Base-by-base conservation (phyloP, 2,797 vertebrate species). In the Leptoclinus maculatus region DNA sequence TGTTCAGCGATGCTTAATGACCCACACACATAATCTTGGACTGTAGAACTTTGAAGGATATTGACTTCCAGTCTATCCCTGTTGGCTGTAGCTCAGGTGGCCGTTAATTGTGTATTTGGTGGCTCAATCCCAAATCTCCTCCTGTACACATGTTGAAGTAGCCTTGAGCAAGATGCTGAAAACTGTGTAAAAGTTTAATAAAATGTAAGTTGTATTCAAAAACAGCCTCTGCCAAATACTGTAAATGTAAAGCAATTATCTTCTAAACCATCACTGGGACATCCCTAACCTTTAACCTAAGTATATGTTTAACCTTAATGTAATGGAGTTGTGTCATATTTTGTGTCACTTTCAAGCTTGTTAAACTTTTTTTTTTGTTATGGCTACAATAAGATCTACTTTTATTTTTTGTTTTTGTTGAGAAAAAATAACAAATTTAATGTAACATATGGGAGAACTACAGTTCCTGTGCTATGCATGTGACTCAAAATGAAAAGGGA, bases 21-120 rank as follows among this genome's bases (percentile, higher is more conserved):
- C 65, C 11, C 56, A 57, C 57, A 43, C 76, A 72, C 57, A 39
- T 57, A 53, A 60, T 32, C 27, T 49, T n/a, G 12, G 47, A 25
- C 34, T n/a, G 3, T n/a, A 63, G 17, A 41, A 51, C 34, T 58
- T 66, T 10, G 0, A 5, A 53, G n/a, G 57, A 60, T 47, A 38
- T 47, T 63, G 66, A 81, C 71, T 71, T 67, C 21, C 39, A 57
- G 27, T 45, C 11, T 25, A 5, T 45, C n/a, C 10, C 21, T 54
- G 25, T 9, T 41, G 56, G 36, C 45, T 71, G n/a, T 16, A 27
- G 32, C 29, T 68, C 53, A 64, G 56, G 56, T 64, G 51, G 32
- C 51, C 2, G 0, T 58, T 43, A 57, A 59, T 43, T 1, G 5
- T 8, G 19, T 19, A 14, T 8, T 32, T 47, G 32, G 51, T 45